Percentiles rank a stretch among this genome's conserved stretches.
These are phyloP conservation scores for Drosophila formosana DNA, from an alignment of 2,888 invertebrate species.

Conservation along the genomic window DNA sequence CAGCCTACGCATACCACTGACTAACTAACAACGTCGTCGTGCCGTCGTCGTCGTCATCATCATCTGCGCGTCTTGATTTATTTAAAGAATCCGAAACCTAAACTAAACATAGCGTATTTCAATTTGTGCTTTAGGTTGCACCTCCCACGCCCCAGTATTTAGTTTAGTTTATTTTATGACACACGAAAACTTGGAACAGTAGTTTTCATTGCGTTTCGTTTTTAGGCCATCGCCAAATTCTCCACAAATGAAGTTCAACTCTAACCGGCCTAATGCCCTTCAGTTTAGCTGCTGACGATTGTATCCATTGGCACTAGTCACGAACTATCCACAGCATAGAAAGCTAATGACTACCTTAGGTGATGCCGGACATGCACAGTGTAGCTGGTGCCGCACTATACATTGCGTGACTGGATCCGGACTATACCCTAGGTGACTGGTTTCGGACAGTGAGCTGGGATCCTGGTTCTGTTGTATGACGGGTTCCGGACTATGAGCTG, in stretches of 20 bases:
- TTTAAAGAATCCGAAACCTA: slow-evolving; percentile 9
- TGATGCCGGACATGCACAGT: too few relatives aligned
- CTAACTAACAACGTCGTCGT: slow-evolving; percentile 22
- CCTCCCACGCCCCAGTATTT: slow-evolving; percentile 27
- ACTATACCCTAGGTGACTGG: too few relatives aligned
- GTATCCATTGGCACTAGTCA: not conserved
- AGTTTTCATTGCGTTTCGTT: slow-evolving; percentile 19
- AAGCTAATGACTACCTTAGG: too few relatives aligned
- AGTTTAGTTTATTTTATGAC: slow-evolving; percentile 2
- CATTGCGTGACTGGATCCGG: too few relatives aligned
- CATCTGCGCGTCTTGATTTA: slow-evolving; percentile 13
- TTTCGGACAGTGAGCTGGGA: too few relatives aligned
- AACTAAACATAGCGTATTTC: slow-evolving; percentile 2
- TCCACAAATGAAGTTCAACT: slow-evolving; percentile 10
- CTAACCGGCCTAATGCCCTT: not conserved
- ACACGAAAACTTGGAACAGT: slow-evolving; percentile 24
- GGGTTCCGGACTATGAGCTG: too few relatives aligned
- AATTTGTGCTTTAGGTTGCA: slow-evolving; percentile 10
- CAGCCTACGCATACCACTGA: slow-evolving; percentile 39
- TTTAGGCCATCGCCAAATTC: slow-evolving; percentile 13
- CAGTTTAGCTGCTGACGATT: not conserved
- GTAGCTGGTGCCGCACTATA: too few relatives aligned
- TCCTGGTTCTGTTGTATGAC: too few relatives aligned
- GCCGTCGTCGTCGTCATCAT: slow-evolving; percentile 16
- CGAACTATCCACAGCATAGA: not conserved